phyloP scores from a whole-genome alignment of 2,888 invertebrate genomes.

The Troides helena region DNA sequence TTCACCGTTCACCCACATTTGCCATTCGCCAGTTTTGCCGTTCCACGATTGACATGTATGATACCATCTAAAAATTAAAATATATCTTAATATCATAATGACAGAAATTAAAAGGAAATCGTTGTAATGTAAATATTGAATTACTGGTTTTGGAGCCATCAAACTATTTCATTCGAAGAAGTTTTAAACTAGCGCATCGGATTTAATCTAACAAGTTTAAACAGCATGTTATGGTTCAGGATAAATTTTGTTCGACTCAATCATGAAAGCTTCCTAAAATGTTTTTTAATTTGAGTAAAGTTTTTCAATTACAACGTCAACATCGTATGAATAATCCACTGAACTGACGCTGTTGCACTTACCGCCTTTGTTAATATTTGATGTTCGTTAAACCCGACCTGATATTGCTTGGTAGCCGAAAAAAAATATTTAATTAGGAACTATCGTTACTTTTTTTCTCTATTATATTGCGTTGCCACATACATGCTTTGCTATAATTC shows the following conservation, averaged over 20 bases:
- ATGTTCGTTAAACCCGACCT: neutral
- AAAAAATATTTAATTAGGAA: neutral
- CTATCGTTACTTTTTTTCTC: neutral
- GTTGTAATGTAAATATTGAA: too few relatives aligned
- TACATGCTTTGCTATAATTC: neutral
- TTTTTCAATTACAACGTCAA: too few relatives aligned
- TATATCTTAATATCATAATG: neutral
- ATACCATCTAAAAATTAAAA: conserved; percentile 84
- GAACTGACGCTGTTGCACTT: too few relatives aligned
- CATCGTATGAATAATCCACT: too few relatives aligned
- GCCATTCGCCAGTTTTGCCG: conserved; percentile 94
- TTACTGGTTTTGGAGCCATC: neutral
- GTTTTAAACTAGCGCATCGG: neutral
- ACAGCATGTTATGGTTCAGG: neutral
- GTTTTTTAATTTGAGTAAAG: too few relatives aligned
- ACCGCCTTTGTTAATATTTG: too few relatives aligned
- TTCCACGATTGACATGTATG: conserved; percentile 94
- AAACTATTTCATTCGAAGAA: neutral
- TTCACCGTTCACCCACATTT: conserved; percentile 92
- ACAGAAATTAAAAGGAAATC: too few relatives aligned
- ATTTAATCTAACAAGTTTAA: neutral
- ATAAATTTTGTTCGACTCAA: neutral
- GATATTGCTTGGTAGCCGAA: neutral
- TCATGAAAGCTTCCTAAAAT: too few relatives aligned
- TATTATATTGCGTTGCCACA: neutral